phyloP scores from a whole-genome alignment of 2,797 vertebrate genomes.

The Acanthornis magna region DNA sequence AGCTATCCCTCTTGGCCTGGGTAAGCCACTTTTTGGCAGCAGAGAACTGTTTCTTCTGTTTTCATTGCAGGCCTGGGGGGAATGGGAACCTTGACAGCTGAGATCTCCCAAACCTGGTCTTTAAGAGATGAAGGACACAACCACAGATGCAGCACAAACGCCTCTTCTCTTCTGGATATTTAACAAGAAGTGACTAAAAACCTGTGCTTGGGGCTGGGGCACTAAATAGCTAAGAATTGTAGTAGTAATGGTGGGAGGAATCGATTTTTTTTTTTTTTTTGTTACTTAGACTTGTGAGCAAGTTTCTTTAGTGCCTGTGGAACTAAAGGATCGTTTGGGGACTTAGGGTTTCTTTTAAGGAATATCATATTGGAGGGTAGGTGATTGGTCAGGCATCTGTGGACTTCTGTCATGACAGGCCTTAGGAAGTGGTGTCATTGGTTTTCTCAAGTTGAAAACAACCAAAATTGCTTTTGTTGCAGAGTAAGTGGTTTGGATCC shows the following conservation, averaged over 20 bases:
- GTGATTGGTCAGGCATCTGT: background rate
- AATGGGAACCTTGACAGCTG: background rate
- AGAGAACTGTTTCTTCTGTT: background rate
- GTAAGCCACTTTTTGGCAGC: background rate
- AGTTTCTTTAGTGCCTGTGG: background rate
- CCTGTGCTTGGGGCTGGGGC: background rate
- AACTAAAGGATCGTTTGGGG: background rate
- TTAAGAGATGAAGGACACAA: background rate
- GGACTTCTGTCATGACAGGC: background rate
- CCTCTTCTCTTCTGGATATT: background rate
- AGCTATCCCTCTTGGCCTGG: background rate
- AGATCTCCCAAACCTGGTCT: background rate
- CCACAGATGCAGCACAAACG: background rate
- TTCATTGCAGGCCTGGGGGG: background rate
- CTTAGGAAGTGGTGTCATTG: background rate
- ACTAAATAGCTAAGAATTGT: background rate
- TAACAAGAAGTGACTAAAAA: background rate
- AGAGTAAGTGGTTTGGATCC: conserved; percentile 33
- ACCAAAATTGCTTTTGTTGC: background rate
- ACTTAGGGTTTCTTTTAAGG: background rate
- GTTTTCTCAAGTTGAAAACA: background rate
- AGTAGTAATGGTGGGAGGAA: background rate
- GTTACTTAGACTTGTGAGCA: background rate
- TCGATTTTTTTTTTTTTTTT: background rate
- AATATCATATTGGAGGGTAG: background rate